These are phyloP conservation scores for Pangasius macronema DNA, from an alignment of 2,797 vertebrate species.

Conservation along the genomic window DNA sequence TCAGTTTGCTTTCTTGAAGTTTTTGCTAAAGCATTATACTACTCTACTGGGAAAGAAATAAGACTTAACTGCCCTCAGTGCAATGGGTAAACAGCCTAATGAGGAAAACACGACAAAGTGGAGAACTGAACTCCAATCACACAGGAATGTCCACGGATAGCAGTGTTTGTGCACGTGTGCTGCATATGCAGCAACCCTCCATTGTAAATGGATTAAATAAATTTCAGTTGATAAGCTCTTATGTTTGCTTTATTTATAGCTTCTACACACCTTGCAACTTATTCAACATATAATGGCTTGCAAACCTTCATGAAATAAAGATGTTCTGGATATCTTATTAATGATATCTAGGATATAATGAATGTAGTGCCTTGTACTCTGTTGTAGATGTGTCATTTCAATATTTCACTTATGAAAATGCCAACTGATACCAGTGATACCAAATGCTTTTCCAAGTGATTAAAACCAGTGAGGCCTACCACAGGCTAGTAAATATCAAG, in stretches of 20 bases:
- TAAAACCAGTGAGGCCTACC: background rate
- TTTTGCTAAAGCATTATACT: conserved; percentile 31
- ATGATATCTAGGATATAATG: background rate
- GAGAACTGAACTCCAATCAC: conserved; percentile 13
- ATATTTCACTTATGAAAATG: background rate
- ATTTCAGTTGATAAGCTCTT: conserved; percentile 22
- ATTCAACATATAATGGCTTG: too few species aligned
- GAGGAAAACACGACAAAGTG: background rate
- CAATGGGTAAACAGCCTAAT: background rate
- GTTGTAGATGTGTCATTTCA: background rate
- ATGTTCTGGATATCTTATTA: too few species aligned
- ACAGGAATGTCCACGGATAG: background rate
- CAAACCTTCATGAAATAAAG: background rate
- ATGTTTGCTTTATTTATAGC: conserved; percentile 4
- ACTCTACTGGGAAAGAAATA: conserved; percentile 13
- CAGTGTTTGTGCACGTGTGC: background rate
- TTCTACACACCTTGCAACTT: background rate
- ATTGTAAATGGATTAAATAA: conserved; percentile 28
- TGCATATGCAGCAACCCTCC: conserved; percentile 6
- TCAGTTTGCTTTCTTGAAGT: conserved; percentile 30
- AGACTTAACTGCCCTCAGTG: background rate
- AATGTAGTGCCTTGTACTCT: background rate
- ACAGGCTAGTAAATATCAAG: background rate
- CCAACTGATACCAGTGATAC: background rate
- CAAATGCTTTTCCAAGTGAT: too few species aligned